These are phyloP conservation scores for Thereva unica DNA, from an alignment of 2,888 invertebrate species.

Conservation along the genomic window DNA sequence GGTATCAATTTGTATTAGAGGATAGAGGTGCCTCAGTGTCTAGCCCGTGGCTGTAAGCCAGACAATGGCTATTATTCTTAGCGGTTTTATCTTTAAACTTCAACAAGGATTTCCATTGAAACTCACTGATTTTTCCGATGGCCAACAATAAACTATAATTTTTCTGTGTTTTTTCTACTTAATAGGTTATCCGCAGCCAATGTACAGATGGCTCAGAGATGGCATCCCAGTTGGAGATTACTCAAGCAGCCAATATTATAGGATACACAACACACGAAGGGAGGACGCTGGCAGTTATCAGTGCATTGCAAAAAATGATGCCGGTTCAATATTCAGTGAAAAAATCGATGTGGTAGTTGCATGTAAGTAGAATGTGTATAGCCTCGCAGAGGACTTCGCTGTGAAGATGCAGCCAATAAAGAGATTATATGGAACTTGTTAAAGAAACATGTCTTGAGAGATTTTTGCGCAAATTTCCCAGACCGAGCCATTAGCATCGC, in stretches of 20 bases:
- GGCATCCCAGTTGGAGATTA: constrained; percentile 78
- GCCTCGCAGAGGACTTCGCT: too few relatives aligned
- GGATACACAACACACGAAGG: constrained; percentile 78
- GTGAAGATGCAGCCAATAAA: too few relatives aligned
- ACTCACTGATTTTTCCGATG: background rate
- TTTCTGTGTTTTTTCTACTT: constrained; percentile 47
- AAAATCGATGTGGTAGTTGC: constrained; percentile 88
- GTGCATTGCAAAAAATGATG: constrained; percentile 88
- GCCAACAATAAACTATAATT: constrained; percentile 3
- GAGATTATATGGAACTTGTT: too few relatives aligned
- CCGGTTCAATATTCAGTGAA: constrained; percentile 90
- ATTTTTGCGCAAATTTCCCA: too few relatives aligned
- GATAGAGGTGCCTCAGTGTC: too few relatives aligned
- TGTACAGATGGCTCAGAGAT: constrained; percentile 91
- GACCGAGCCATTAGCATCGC: too few relatives aligned
- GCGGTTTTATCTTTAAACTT: too few relatives aligned
- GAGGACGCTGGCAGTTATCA: constrained; percentile 89
- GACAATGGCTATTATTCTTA: too few relatives aligned
- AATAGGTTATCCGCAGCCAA: constrained; percentile 86
- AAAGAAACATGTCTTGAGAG: too few relatives aligned
- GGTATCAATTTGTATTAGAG: too few relatives aligned
- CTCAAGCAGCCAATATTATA: constrained; percentile 80
- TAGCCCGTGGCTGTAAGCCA: too few relatives aligned
- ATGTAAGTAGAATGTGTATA: constrained; percentile 69
- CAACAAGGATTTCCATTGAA: background rate